Evolutionary conservation across 2,113 vertebrate genomes (phyloP), one percentile per base, ranked within the genome.

Genomic region (Phrynocephalus versicolor): DNA sequence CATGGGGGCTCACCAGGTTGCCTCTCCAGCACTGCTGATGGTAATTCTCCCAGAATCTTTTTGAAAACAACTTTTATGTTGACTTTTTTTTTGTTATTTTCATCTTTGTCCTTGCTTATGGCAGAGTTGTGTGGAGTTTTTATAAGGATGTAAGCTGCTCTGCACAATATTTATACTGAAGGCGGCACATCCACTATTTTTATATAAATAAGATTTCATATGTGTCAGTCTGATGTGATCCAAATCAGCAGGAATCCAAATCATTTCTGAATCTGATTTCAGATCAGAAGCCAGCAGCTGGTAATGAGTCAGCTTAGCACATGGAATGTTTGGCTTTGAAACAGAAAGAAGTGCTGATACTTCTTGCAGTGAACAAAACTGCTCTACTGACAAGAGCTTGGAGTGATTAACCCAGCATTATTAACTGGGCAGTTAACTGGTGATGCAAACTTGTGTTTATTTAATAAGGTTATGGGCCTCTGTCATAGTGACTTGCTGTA

Each of bases 221-320:
- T 75, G 14, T 75, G 30, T 8, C 30, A 13, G n/a, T 75, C 16
- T 75, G 71, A 73, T 51, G 16, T 27, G 27, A 30, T 75, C 41
- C 13, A 27, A 41, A 55, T 75, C 27, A 75, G 25, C 25, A 58
- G 33, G 55, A 58, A 77, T 33, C 30, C 55, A 57, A 76, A 16
- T 77, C 18, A n/a, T n/a, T 77, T 70, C 67, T 70, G n/a, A 70
- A 70, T 58, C 75, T 76, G 74, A 76, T 76, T 45, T 76, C 74
- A 57, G 74, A 76, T 76, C 27, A 76, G 51, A n/a, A 76, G 75
- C 75, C 51, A 57, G 75, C 19, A 77, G 51, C 75, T 77, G 45
- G 27, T 55, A 76, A 55, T 55, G 74, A 55, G 45, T 27, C 45
- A 76, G 41, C 74, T 76, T 76, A 76, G 27, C 12, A 27, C 45